Percentiles rank a stretch among this genome's conserved stretches.
Conservation (phyloP, 1,140 invertebrate species). For the Plectrocnemia conspersa region DNA sequence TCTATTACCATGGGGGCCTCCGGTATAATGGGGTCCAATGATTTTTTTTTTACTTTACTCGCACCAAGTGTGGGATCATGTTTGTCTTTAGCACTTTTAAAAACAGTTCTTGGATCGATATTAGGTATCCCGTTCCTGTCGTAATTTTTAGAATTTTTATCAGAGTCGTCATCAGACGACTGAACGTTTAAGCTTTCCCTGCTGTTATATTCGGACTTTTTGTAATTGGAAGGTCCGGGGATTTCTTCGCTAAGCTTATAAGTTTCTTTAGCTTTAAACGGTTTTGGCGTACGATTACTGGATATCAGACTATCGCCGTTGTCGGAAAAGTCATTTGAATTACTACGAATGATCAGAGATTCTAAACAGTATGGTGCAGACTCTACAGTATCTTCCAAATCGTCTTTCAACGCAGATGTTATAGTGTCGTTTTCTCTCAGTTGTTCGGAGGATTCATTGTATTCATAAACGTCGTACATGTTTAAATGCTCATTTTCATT, state of each 20-base stretch:
- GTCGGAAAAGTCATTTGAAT: conserved; percentile 33
- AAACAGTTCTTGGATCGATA: neutral
- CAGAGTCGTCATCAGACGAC: neutral
- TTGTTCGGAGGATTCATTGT: neutral
- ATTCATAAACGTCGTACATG: no score
- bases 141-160: neutral
- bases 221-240: neutral
- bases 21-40: neutral
- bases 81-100: neutral
- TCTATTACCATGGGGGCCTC: conserved; percentile 37
- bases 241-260: no score
- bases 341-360: conserved; percentile 22
- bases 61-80: neutral
- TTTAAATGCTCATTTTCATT: no score
- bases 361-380: conserved; percentile 25
- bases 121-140: neutral
- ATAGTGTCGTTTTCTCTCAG: neutral
- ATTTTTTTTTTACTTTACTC: neutral
- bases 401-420: neutral
- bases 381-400: conserved; percentile 13
- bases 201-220: neutral
- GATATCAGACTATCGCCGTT: conserved; percentile 30
- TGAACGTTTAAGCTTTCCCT: conserved; percentile 1
- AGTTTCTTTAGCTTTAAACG: neutral
- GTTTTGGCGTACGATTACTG: conserved; percentile 15